A percentile compares a stretch with the other conserved stretches of the same genome.
phyloP scores from a whole-genome alignment of 1,140 invertebrate genomes.

The Neelides sp. region DNA sequence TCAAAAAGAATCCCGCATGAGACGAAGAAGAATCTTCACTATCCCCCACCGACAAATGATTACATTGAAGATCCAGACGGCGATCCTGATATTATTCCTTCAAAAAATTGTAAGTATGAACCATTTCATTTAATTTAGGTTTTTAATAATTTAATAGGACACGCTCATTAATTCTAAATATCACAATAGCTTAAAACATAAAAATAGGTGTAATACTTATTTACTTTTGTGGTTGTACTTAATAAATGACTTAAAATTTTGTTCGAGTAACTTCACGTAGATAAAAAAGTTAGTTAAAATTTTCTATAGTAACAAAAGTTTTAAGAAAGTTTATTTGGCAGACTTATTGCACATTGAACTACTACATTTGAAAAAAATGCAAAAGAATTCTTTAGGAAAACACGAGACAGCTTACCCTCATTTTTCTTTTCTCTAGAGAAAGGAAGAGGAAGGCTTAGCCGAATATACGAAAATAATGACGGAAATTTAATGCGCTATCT shows the following conservation, averaged over 20 bases:
- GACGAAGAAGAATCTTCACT: slow-evolving; percentile 28
- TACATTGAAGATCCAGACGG: slow-evolving; percentile 30
- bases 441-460: neutral
- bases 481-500: slow-evolving; percentile 25
- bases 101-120: slow-evolving; percentile 30
- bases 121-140: too few species aligned
- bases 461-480: slow-evolving; percentile 29
- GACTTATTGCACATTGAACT: neutral
- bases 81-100: slow-evolving; percentile 31
- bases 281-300: neutral
- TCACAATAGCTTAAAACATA: too few species aligned
- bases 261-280: neutral
- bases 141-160: too few species aligned
- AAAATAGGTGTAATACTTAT: too few species aligned
- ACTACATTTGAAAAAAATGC: neutral
- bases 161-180: too few species aligned
- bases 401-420: neutral
- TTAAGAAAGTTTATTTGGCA: neutral
- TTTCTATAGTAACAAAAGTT: neutral
- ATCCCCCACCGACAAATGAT: slow-evolving; percentile 18
- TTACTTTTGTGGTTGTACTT: too few species aligned
- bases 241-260: neutral
- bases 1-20: slow-evolving; percentile 15
- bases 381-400: neutral
- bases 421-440: neutral